phyloP scores from a whole-genome alignment of 2,797 vertebrate species.

The Cyprinodon diabolis region DNA sequence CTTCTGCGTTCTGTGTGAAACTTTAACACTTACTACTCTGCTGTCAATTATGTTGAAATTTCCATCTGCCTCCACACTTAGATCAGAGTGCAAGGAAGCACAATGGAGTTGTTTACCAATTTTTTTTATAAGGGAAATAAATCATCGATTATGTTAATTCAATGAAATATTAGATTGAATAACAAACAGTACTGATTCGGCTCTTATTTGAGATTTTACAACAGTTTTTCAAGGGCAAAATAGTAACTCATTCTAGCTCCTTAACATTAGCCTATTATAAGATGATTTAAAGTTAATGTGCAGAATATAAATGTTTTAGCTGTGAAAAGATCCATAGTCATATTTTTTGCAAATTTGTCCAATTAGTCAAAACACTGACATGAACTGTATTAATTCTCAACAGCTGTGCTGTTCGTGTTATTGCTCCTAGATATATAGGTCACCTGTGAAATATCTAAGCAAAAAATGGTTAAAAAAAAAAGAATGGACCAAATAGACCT shows the following conservation, averaged over 20 bases:
- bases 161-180: constrained; percentile 2
- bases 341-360: constrained; percentile 7
- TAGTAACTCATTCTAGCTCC: neutral
- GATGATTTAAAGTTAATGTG: neutral
- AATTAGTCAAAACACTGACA: constrained; percentile 12
- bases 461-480: neutral
- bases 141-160: neutral
- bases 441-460: constrained; percentile 13
- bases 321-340: constrained; percentile 6
- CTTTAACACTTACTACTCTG: constrained; percentile 66
- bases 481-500: constrained; percentile 15
- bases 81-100: constrained; percentile 30
- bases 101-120: constrained; percentile 16
- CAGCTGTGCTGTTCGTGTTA: constrained; percentile 7
- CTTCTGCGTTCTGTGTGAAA: constrained; percentile 47
- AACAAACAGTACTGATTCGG: neutral
- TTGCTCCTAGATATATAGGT: neutral
- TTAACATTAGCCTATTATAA: neutral
- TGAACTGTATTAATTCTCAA: constrained; percentile 19
- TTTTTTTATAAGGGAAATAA: constrained; percentile 10
- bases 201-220: neutral
- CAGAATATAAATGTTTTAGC: neutral
- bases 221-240: neutral
- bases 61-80: constrained; percentile 68
- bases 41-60: constrained; percentile 56